A percentile compares a stretch with the other conserved stretches of the same genome.
These are phyloP conservation scores for Frieseomelitta varia DNA, from an alignment of 1,140 invertebrate genomes.

Conservation along the genomic window DNA sequence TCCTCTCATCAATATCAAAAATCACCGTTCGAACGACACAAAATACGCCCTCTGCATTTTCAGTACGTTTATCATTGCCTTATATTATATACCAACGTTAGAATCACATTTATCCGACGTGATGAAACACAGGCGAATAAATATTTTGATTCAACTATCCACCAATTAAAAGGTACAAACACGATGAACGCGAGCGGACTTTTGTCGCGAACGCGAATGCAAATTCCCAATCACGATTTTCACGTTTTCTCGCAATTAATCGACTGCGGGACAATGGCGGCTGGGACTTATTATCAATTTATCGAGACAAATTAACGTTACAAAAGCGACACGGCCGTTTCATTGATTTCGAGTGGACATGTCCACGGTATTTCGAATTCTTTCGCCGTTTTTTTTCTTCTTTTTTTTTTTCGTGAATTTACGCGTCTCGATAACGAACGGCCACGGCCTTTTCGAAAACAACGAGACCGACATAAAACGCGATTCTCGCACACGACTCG, in stretches of 20 bases:
- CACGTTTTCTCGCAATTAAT: neutral
- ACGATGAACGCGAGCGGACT: neutral
- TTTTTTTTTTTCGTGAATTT: slow-evolving; percentile 21
- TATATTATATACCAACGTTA: neutral
- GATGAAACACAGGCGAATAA: neutral
- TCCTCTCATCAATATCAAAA: neutral
- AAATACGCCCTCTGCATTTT: neutral
- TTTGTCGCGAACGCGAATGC: neutral
- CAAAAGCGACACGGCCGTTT: neutral
- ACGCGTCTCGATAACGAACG: slow-evolving; percentile 3
- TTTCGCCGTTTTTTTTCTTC: too few relatives aligned
- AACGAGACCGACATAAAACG: slow-evolving; percentile 14
- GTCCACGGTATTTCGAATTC: neutral
- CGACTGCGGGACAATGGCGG: neutral
- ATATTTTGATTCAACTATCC: neutral
- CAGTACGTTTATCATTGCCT: neutral
- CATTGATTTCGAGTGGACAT: neutral
- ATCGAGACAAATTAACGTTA: slow-evolving; percentile 31
- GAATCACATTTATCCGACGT: neutral
- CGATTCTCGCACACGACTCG: slow-evolving; percentile 8
- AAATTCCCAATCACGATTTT: neutral
- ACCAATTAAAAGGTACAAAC: too few relatives aligned
- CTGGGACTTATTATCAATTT: slow-evolving; percentile 34
- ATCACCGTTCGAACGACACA: neutral
- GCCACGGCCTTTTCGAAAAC: slow-evolving; percentile 4